Evolutionary conservation across 2,113 vertebrate genomes (phyloP).

Genomic region (Lampris incognitus): DNA sequence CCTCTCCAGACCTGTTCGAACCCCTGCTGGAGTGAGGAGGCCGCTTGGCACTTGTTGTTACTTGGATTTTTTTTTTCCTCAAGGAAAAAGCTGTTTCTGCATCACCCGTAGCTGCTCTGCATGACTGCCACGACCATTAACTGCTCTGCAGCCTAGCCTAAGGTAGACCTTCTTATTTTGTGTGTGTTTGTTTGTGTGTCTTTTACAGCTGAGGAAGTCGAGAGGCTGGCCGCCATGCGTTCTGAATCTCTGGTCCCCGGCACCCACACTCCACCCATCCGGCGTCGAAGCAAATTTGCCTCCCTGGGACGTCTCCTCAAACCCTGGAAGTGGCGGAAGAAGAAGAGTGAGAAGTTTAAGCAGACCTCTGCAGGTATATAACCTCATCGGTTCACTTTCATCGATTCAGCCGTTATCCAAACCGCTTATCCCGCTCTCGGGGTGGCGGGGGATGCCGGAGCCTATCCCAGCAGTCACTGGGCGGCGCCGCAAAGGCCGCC

Average conservation of each 20-base stretch:
- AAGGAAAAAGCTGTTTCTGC: slow-evolving; percentile 14
- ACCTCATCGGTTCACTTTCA: no score
- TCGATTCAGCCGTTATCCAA: no score
- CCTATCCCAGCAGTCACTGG: no score
- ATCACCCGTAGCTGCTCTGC: slow-evolving; percentile 16
- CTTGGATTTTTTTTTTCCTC: slow-evolving; percentile 24
- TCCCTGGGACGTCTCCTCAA: slow-evolving; percentile 96
- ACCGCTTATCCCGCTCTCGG: no score
- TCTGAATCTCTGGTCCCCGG: slow-evolving; percentile 93
- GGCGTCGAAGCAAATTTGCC: slow-evolving; percentile 94
- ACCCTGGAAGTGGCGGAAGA: slow-evolving; percentile 99
- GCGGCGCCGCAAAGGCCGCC: no score
- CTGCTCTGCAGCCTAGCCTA: slow-evolving; percentile 41
- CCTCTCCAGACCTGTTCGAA: slow-evolving; percentile 33
- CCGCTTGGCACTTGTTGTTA: slow-evolving; percentile 40
- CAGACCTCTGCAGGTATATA: slow-evolving; percentile 94
- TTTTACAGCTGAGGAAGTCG: slow-evolving; percentile 92
- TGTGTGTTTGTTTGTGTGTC: background rate
- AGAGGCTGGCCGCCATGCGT: slow-evolving; percentile 95
- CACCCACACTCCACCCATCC: slow-evolving; percentile 94
- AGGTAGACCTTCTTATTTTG: slow-evolving; percentile 3
- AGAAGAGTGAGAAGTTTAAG: slow-evolving; percentile 99
- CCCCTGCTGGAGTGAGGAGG: slow-evolving; percentile 41
- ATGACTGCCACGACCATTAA: slow-evolving; percentile 5
- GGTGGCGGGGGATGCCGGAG: no score